phyloP scores from a whole-genome alignment of 2,888 invertebrate genomes.

The Drosophila eohydei region DNA sequence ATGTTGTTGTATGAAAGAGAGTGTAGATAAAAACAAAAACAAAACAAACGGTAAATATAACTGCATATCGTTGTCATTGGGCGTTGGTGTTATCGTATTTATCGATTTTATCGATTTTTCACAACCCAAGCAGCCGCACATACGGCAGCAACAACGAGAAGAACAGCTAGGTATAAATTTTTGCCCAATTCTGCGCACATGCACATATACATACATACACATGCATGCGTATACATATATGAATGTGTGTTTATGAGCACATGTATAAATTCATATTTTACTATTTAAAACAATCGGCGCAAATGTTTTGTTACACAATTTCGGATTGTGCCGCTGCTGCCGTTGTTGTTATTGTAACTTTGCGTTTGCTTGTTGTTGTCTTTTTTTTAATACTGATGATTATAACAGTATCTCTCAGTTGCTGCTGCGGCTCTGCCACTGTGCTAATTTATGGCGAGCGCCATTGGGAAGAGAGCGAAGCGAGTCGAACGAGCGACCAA shows the following conservation, averaged over 20 bases:
- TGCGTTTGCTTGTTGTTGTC: slow-evolving; percentile 30
- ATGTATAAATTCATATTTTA: slow-evolving; percentile 12
- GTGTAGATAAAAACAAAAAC: slow-evolving; percentile 54
- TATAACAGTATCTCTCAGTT: slow-evolving; percentile 65
- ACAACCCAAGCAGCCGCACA: slow-evolving; percentile 20
- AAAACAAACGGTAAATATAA: slow-evolving; percentile 49
- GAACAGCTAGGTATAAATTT: slow-evolving; percentile 15
- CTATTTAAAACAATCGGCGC: slow-evolving; percentile 10
- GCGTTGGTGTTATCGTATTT: slow-evolving; percentile 55
- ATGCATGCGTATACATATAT: not conserved
- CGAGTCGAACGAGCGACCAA: slow-evolving; percentile 10
- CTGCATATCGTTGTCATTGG: slow-evolving; percentile 24
- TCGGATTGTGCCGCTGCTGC: slow-evolving; percentile 28
- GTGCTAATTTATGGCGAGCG: slow-evolving; percentile 61
- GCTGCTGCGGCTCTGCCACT: slow-evolving; percentile 57
- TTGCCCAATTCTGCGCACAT: slow-evolving; percentile 22
- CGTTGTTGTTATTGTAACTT: slow-evolving; percentile 45
- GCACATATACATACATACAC: not conserved
- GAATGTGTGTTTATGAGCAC: not conserved
- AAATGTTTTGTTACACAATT: slow-evolving; percentile 57
- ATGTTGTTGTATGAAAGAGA: slow-evolving; percentile 42
- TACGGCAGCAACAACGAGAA: slow-evolving; percentile 5
- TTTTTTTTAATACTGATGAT: slow-evolving; percentile 47
- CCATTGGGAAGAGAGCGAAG: slow-evolving; percentile 24
- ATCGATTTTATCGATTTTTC: slow-evolving; percentile 75